These are phyloP conservation scores for Aphelocoma californica DNA, from an alignment of 2,797 vertebrate genomes.

Conservation along the genomic window DNA sequence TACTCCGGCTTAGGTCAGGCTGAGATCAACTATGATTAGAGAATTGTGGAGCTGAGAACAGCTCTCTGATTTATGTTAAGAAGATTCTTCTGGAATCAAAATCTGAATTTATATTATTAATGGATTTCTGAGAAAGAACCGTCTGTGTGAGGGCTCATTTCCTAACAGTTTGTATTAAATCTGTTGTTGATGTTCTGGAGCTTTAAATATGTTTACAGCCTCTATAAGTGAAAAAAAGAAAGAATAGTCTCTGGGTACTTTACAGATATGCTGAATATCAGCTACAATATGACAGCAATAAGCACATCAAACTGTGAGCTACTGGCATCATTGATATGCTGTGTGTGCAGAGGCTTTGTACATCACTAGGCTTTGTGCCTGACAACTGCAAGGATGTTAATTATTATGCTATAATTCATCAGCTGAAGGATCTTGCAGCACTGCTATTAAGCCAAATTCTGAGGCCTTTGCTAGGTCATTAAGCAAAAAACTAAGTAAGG, in stretches of 20 bases:
- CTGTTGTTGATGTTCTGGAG: neutral
- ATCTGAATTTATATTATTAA: neutral
- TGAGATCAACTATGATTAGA: neutral
- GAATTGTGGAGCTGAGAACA: neutral
- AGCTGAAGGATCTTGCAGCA: constrained; percentile 33
- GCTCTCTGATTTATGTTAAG: neutral
- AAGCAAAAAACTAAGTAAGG: constrained; percentile 33
- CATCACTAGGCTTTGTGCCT: constrained; percentile 36
- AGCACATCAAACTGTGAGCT: neutral
- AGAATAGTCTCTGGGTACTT: neutral
- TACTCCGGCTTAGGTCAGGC: neutral
- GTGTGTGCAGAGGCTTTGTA: constrained; percentile 7
- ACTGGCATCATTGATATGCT: constrained; percentile 1
- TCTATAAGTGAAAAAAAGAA: neutral
- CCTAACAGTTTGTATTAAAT: neutral
- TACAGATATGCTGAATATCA: neutral
- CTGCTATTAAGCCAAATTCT: constrained; percentile 3
- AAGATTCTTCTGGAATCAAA: neutral
- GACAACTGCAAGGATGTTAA: constrained; percentile 49
- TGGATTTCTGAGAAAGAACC: neutral
- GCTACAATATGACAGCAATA: neutral
- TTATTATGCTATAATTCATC: constrained; percentile 53
- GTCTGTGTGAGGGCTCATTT: neutral
- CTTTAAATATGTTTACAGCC: neutral
- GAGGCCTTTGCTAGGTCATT: constrained; percentile 39